Evolutionary conservation across 2,797 vertebrate species (phyloP).

Genomic region (Dallia pectoralis): DNA sequence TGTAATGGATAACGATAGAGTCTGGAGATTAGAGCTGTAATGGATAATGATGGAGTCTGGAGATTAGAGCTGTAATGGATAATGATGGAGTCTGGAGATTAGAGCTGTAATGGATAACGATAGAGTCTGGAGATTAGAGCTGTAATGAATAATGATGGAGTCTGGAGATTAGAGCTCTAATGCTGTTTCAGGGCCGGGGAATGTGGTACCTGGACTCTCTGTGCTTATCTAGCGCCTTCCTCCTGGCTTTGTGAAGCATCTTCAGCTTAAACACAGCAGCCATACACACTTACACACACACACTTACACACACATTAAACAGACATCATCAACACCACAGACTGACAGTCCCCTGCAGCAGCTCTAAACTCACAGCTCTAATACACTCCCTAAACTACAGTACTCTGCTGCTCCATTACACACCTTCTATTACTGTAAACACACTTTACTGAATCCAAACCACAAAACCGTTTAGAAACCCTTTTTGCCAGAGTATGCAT

Average conservation of each 20-base stretch:
- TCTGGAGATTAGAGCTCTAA: slow-evolving; percentile 7
- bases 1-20: slow-evolving; percentile 28
- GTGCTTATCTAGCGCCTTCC: slow-evolving; percentile 24
- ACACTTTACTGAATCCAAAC: too few relatives aligned
- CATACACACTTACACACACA: background rate
- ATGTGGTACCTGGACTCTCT: slow-evolving; percentile 8
- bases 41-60: too few relatives aligned
- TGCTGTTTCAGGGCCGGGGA: slow-evolving; percentile 3
- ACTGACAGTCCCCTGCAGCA: slow-evolving; percentile 41
- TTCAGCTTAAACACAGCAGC: slow-evolving; percentile 31
- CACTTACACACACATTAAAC: too few relatives aligned
- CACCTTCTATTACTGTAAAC: too few relatives aligned
- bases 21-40: slow-evolving; percentile 7
- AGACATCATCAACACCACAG: slow-evolving; percentile 40
- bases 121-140: too few relatives aligned
- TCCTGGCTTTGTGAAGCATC: slow-evolving; percentile 7
- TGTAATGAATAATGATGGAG: slow-evolving; percentile 28
- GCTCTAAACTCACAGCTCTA: slow-evolving; percentile 30
- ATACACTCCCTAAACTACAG: slow-evolving; percentile 42
- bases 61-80: slow-evolving; percentile 37
- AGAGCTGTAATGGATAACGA: too few relatives aligned
- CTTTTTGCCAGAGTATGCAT: too few relatives aligned
- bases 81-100: slow-evolving; percentile 12
- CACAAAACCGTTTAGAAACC: too few relatives aligned
- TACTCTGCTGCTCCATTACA: slow-evolving; percentile 11